A percentile compares a stretch with the other conserved stretches of the same genome.
Evolutionary conservation across 2,797 vertebrate species (phyloP).

Genomic region (Bradypodion ventrale): DNA sequence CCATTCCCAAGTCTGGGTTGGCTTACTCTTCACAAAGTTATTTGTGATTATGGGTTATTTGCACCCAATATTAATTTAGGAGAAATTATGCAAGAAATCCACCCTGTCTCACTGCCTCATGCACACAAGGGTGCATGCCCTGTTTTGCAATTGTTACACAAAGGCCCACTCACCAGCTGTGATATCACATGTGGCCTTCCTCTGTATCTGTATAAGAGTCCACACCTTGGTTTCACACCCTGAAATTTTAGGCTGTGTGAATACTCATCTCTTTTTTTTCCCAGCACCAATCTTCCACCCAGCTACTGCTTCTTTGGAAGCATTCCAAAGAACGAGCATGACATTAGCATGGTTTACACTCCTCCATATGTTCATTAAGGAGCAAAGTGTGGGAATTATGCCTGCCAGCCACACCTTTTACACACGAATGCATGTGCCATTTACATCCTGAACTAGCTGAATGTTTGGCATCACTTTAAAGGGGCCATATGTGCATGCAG

Average conservation of each 20-base stretch:
- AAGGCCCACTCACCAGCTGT: no score
- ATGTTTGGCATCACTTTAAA: not conserved
- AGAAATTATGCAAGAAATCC: no score
- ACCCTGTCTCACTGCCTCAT: no score
- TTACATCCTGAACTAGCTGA: not conserved
- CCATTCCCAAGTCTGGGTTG: no score
- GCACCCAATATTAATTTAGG: no score
- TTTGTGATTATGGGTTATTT: no score
- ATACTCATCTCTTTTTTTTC: not conserved
- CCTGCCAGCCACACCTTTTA: not conserved
- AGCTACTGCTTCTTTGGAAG: not conserved
- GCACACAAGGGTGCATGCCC: no score
- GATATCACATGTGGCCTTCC: no score
- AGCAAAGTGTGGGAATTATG: not conserved
- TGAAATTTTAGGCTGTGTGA: not conserved
- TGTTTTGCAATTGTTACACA: no score
- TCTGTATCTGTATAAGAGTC: no score
- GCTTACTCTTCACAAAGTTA: no score
- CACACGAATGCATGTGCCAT: not conserved
- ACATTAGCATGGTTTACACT: not conserved
- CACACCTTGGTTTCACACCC: no score
- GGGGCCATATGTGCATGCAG: not conserved
- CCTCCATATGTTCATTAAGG: not conserved
- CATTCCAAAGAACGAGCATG: not conserved
- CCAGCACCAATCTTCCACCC: not conserved